Conservation (phyloP, 1,140 invertebrate genomes). For the Tribolium madens region DNA sequence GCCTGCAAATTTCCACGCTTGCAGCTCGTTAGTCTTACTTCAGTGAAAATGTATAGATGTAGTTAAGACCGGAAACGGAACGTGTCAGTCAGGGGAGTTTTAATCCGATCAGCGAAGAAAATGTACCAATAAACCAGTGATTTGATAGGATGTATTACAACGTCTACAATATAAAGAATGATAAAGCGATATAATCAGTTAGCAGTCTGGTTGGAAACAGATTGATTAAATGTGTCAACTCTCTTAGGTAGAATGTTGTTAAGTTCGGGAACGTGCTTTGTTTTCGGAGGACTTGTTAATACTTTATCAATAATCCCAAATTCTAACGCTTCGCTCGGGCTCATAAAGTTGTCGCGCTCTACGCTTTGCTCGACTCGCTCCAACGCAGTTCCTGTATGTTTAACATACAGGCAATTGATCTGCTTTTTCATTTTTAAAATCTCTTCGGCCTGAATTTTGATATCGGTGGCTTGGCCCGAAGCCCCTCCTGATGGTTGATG, state of each 20-base stretch:
- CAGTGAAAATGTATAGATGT: conserved; percentile 45
- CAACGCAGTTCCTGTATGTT: conserved; percentile 89
- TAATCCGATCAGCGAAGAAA: conserved; percentile 2
- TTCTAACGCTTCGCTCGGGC: conserved; percentile 85
- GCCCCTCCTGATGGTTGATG: conserved; percentile 97
- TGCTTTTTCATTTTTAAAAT: conserved; percentile 93
- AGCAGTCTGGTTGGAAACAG: not conserved
- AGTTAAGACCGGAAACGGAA: conserved; percentile 47
- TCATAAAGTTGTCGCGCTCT: conserved; percentile 97
- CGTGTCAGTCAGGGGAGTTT: conserved; percentile 36
- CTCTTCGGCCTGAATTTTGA: conserved; percentile 97
- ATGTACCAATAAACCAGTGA: not conserved
- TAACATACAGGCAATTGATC: conserved; percentile 91
- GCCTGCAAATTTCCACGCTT: conserved; percentile 40
- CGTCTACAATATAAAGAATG: not conserved
- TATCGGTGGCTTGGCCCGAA: conserved; percentile 95
- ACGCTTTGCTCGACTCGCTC: conserved; percentile 84
- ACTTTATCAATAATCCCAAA: conserved; percentile 97
- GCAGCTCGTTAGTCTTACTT: conserved; percentile 48
- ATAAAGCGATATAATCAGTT: not conserved
- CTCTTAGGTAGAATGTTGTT: conserved; percentile 4
- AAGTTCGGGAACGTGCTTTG: conserved; percentile 26
- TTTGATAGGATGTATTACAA: not conserved
- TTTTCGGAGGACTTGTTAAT: conserved; percentile 71
- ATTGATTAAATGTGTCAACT: conserved; percentile 3